Conservation (phyloP, 2,888 invertebrate species). For the Marasmarcha lunaedactyla region DNA sequence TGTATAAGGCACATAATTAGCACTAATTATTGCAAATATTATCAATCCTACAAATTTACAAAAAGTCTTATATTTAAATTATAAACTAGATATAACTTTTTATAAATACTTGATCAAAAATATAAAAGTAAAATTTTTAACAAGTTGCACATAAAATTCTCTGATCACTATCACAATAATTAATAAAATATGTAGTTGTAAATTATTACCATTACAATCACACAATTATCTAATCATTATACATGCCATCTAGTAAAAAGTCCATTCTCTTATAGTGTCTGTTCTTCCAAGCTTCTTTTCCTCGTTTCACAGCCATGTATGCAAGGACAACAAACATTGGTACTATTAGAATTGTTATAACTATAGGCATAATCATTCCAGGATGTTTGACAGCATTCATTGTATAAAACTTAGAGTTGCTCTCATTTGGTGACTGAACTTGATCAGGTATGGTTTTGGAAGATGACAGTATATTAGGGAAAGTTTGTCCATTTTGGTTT, state of each 20-base stretch:
- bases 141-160: too few species aligned
- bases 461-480: conserved; percentile 21
- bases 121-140: too few species aligned
- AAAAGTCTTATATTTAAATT: too few species aligned
- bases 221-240: conserved; percentile 73
- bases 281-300: conserved; percentile 88
- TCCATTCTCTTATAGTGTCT: conserved; percentile 90
- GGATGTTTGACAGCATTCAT: conserved; percentile 47
- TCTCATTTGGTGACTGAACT: conserved; percentile 23
- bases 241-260: conserved; percentile 90
- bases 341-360: conserved; percentile 79
- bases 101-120: too few species aligned
- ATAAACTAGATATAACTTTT: too few species aligned
- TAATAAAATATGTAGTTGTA: too few species aligned
- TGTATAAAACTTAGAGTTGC: conserved; percentile 19
- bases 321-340: conserved; percentile 79
- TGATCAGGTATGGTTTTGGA: conserved; percentile 23
- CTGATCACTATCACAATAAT: too few species aligned
- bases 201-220: too few species aligned
- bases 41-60: too few species aligned
- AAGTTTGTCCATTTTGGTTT: conserved; percentile 17
- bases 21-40: conserved; percentile 1
- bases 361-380: conserved; percentile 80
- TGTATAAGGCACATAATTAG: conserved; percentile 6
- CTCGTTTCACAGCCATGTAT: conserved; percentile 75